Evolutionary conservation across 2,113 vertebrate species (phyloP), one percentile per base, ranked within the genome.

Genomic region (Theristicus caerulescens): DNA sequence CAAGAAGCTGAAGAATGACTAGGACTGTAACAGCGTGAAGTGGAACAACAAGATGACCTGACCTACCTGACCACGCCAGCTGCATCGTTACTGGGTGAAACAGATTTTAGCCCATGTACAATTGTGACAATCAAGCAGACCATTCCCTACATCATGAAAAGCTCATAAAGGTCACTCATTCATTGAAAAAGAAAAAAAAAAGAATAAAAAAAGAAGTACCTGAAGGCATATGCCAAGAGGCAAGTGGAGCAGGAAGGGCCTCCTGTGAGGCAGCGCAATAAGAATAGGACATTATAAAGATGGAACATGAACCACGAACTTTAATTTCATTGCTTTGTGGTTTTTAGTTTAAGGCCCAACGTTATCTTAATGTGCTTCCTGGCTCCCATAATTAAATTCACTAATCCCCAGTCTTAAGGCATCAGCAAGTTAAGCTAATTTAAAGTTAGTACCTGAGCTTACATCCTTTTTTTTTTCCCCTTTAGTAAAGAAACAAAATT

Each of bases 401-500:
- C 92, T 97, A 97, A 97, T 97, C 96, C 94, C 70, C 96, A 95
- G 94, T 95, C 95, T 96, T 96, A 90, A 96, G 91, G 91, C 92
- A 96, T 95, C 96, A 97, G 88, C 82, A 96, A 97, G 94, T 97
- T 93, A 96, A 97, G 96, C 95, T 97, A 97, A 98, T 97, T 97
- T 98, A 85, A 82, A 96, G 84, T 96, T 95, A 77, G 65, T 85
- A 94, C 88, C 92, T 94, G 83, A 96, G 77, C 76, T 88, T 79
- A 70, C 42, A 96, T 61, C 67, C 12, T 8, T 49, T 83, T 65
- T 79, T 16, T 17, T 14, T 2, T 36, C 24, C 15, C 59, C 94
- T 90, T 90, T 7, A 96, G 76, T 87, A 97, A 97, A 96, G 78
- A 55, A 97, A 95, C 96, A 96, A 93, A 96, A 82, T 73, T 76